Evolutionary conservation across 1,140 invertebrate species (phyloP), one percentile per base, ranked within the genome.

Genomic region (Pteromalus puparum): DNA sequence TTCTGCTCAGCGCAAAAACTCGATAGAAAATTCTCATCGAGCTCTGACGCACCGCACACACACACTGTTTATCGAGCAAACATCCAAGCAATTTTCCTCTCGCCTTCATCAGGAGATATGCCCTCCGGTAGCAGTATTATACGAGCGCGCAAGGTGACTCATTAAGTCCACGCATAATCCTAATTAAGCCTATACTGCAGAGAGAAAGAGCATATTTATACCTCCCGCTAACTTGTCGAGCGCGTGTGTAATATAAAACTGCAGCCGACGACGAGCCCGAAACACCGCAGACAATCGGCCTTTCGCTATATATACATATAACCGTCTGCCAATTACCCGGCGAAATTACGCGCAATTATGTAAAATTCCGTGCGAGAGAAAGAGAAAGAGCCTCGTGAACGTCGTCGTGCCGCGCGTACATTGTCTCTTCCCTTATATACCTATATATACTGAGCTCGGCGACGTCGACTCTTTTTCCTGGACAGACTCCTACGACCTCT

Each of bases 341-440:
- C 13, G n/a, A 79, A 79, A 79, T 79, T 79, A 79, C 28, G 21
- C 38, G 10, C 65, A 79, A 78, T 78, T 78, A 67, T 78, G 61
- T 67, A 67, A 77, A 70, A 70, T 5, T 61, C 67, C 67, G 67
- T 28, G 67, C 67, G 67, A 28, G 67, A 68, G 67, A 24, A 18
- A 13, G 42, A 53, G 48, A 53, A 15, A 15, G 18, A 18, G 13
- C 34, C 34, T 34, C 34, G 34, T 61, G 21, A 2, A 61, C 13
- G 21, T 61, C 53, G 53, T 61, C 53, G n/a, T n/a, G n/a, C n/a
- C n/a, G n/a, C 61, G 24, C 10, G 26, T 7, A 15, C 67, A 70
- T 70, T 70, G 67, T 70, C 67, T 70, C 28, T n/a, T 53, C 15
- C 18, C 18, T 18, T 34, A 34, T 34, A 34, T 34, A 34, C n/a